A percentile compares a stretch with the other conserved stretches of the same genome.
phyloP scores from a whole-genome alignment of 2,113 vertebrate species.

The Tauraco erythrolophus region DNA sequence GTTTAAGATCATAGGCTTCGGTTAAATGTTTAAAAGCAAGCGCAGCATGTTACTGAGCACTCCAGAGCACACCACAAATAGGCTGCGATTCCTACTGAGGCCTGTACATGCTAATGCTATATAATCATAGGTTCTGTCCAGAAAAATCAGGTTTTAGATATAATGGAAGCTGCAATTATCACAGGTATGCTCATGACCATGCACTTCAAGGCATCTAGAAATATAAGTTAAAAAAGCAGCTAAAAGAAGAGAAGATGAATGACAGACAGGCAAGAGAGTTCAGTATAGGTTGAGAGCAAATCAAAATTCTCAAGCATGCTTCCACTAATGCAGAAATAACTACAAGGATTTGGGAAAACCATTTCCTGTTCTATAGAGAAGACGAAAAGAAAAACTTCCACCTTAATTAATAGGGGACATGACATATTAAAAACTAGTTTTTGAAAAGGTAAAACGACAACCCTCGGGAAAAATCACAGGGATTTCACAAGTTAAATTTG shows the following conservation, averaged over 20 bases:
- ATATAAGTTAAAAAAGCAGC: not conserved
- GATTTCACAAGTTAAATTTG: not conserved
- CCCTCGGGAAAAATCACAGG: not conserved
- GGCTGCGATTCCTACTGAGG: not conserved
- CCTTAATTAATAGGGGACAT: not conserved
- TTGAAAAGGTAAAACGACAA: not conserved
- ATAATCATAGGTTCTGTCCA: conserved; percentile 23
- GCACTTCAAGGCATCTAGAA: not conserved
- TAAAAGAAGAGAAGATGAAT: not conserved
- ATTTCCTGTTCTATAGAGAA: not conserved
- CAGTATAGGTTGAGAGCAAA: not conserved
- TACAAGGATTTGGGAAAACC: not conserved
- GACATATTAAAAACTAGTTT: not conserved
- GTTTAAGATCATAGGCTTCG: not conserved
- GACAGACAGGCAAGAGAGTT: not conserved
- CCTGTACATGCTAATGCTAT: not conserved
- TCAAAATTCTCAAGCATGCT: not conserved
- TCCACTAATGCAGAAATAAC: not conserved
- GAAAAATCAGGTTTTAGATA: not conserved
- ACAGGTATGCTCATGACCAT: not conserved
- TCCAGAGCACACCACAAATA: not conserved
- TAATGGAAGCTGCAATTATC: not conserved
- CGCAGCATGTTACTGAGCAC: not conserved
- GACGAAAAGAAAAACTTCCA: not conserved
- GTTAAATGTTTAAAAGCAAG: not conserved